phyloP scores from a whole-genome alignment of 1,140 invertebrate species.

The Subanguina moxae region DNA sequence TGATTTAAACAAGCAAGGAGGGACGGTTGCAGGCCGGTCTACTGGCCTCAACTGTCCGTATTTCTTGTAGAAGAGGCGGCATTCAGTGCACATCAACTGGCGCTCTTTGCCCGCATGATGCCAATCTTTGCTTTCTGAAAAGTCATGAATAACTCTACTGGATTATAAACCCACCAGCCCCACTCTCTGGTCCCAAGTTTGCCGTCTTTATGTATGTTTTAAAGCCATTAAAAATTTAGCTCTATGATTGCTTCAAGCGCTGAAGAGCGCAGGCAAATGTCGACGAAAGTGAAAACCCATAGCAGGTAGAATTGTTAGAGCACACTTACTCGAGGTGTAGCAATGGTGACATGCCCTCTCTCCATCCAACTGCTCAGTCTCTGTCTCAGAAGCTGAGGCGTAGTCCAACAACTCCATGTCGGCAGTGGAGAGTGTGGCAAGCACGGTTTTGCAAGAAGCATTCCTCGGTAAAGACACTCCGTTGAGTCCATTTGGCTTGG shows the following conservation, averaged over 20 bases:
- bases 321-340: slow-evolving; percentile 67
- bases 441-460: background rate
- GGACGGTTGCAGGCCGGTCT: slow-evolving; percentile 52
- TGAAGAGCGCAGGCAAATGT: too few relatives aligned
- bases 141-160: too few relatives aligned
- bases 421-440: background rate
- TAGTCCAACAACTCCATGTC: slow-evolving; percentile 50
- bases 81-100: slow-evolving; percentile 73
- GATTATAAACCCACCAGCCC: too few relatives aligned
- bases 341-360: slow-evolving; percentile 64
- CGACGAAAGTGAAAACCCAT: too few relatives aligned
- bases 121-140: slow-evolving; percentile 70
- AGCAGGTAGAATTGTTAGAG: too few relatives aligned
- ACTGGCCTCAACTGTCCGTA: slow-evolving; percentile 73
- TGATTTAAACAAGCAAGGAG: slow-evolving; percentile 26
- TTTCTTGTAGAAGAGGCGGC: slow-evolving; percentile 75
- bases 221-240: too few relatives aligned
- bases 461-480: background rate
- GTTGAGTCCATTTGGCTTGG: slow-evolving; percentile 11
- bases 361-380: slow-evolving; percentile 84
- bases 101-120: slow-evolving; percentile 75
- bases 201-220: too few relatives aligned
- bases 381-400: slow-evolving; percentile 70
- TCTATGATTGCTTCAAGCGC: too few relatives aligned
- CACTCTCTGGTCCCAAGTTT: too few relatives aligned